Evolutionary conservation across 2,113 vertebrate species (phyloP), one percentile per base, ranked within the genome.

Genomic region (Pelecanus crispus): DNA sequence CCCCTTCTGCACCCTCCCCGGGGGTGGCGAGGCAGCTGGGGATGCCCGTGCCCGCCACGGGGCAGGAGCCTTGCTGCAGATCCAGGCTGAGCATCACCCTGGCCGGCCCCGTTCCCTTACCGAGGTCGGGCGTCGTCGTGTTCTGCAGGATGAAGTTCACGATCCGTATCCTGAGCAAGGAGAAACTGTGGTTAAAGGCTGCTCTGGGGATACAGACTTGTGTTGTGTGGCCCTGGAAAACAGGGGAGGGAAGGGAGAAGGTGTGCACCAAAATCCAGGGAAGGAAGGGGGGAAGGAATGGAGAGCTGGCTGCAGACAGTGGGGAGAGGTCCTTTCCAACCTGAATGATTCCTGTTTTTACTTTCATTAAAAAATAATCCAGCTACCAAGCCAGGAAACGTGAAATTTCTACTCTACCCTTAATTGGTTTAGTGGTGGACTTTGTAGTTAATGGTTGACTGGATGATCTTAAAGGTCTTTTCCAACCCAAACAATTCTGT

Each of bases 101-200:
- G 4, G 9, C 17, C 6, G 9, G 36, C 53, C 7, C 34, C 21
- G 0, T 66, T 88, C 81, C 97, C 98, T 99, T 97, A 99, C 99
- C 97, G 11, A 95, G 71, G 71, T 97, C 82, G 2, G 95, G 25
- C 0, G 97, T 96, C 26, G 17, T 45, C 1, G 97, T 99, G 56
- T 97, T 96, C 11, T 96, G 50, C 72, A 99, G 97, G 86, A 99
- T 97, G 67, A 98, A 99, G 95, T 98, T 28, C 66, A 99, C 98
- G 0, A 99, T 97, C 81, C 98, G 97, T 93, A 99, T 99, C 95
- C 99, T 99, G 95, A 95, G 20, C 12, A 16, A 59, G 17, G 38
- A 88, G 89, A 81, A 87, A 55, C 17, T 2, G 5, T 6, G 36
- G n/a, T 81, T 80, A 88, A 34, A 61, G 42, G 21, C 70, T 77